Base-by-base conservation (phyloP, 2,113 vertebrate genomes). In the Scophthalmus maximus region DNA sequence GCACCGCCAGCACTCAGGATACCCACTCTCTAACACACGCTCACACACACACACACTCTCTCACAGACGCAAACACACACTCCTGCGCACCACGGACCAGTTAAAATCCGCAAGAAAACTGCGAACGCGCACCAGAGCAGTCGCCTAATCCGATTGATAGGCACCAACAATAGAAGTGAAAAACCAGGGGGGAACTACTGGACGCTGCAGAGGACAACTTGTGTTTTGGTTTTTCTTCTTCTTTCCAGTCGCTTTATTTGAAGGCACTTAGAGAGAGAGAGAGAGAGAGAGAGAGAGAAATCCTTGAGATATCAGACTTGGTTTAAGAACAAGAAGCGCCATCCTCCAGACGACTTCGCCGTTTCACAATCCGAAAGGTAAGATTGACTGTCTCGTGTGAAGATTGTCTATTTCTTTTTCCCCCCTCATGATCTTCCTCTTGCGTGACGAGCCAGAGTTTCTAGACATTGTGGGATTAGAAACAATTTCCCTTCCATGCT, bases 1-100 rank as follows among this genome's bases (percentile, higher is more conserved):
- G 83, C 84, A 83, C 87, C 82, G 85, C 85, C 90, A 88, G 78
- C 77, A 75, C 79, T 80, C 68, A 79, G 92, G 92, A 92, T 89
- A 90, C 89, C 77, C 84, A 58, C 84, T 73, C 81, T 67, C 50
- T 61, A 76, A 70, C 73, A 23, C 44, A 17, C 73, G 20, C 89
- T 12, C 66, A 56, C 72, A 47, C 72, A 18, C 56, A 20, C 66
- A 9, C 67, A 18, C 52, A 27, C 76, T 23, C 61, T 23, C 63
- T 23, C 36, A 18, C 61, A 22, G 40, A 29, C 30, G 17, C 22
- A 36, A 42, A 25, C 57, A 18, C 76, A 22, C 69, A 20, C 72
- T 64, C 73, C 79, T 81, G 79, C 78, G 77, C 85, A 85, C 87
- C 65, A 68, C 85, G 83, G 89, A 87, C 87, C 84, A 83, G 79